Base-by-base conservation (phyloP, 2,888 invertebrate species). In the Acrocyrtus sp. region DNA sequence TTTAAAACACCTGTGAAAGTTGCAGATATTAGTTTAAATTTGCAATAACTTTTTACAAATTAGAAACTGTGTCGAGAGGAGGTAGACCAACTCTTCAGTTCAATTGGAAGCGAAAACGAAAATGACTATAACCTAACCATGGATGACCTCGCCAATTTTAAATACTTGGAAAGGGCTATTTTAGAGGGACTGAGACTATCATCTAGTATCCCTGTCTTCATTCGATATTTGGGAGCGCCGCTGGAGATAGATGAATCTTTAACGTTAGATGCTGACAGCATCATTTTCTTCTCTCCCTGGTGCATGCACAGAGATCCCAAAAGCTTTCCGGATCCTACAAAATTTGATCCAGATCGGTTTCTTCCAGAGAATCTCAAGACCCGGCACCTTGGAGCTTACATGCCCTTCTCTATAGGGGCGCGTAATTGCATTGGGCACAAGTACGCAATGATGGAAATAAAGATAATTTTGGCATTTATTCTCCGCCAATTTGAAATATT, bases 401-500 rank as follows among this genome's bases (percentile, higher is more conserved):
- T 19, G 6, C 48, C 48, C 5, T 48, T 48, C 22, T 48, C 48
- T 19, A 22, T 6, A 3, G 48, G 48, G 21, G 6, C 3, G 3
- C 3, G 48, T 22, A 48, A 48, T 19, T 48, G 48, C 12, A 48
- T 48, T 19, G 50, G 50, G 3, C 27, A 27, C 34, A 58, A 72
- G n/a, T 75, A 72, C 45, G 75, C 72, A 2, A 58, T 75, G 8
- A 41, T 72, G 47, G 68, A 72, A 50, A 48, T 34, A n/a, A 72
- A 72, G 34, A 45, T 65, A 12, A 34, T 69, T 1, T 34, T 63
- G 0, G 76, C 65, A 0, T 56, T 65, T 8, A 43, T 75, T 10
- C 48, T 75, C 0, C 19, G 61, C 1, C 26, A 75, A 19, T 75
- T 72, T 53, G 29, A 24, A 21, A 24, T 68, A 1, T 45, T 22